Base-by-base conservation (phyloP, 2,113 vertebrate genomes). In the Heteronetta atricapilla region DNA sequence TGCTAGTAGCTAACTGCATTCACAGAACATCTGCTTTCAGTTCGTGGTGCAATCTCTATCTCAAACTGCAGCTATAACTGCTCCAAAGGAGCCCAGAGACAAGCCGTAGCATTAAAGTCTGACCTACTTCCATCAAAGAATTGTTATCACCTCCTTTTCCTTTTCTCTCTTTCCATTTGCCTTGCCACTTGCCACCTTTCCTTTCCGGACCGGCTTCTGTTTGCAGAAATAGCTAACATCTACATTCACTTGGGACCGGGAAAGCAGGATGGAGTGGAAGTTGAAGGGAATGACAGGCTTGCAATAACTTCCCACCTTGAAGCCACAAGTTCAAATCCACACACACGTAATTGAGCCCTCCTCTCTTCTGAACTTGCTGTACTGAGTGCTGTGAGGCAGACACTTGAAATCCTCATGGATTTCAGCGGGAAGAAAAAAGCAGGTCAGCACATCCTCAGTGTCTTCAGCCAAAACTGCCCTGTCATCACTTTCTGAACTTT, bases 1-100 rank as follows among this genome's bases (percentile, higher is more conserved):
- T 73, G 86, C 90, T 53, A 42, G 86, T 56, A 87, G 83, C 94
- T 75, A 77, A 93, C 46, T 87, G 91, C 86, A 53, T 91, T 64
- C 86, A 63, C 86, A 84, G 73, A 94, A 70, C 94, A 94, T 94
- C 93, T 94, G 95, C 86, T 93, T 66, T 29, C 92, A 63, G 74
- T 53, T 76, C 6, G 0, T 3, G 23, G 28, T 4, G 44, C 75
- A 11, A 67, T 70, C 83, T 86, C 74, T 85, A 77, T 62, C 70
- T 19, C 72, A n/a, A 86, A 14, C 88, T 34, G 62, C 25, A 62
- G 78, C 58, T 84, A 11, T 7, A 75, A 68, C 56, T 28, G 67
- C 44, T 91, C 72, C 86, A 64, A 62, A 91, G 90, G 79, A 96
- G 81, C 64, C 81, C 88, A 67, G 84, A 94, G 83, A 91, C 5